Evolutionary conservation across 2,797 vertebrate species (phyloP).

Genomic region (Linurgus olivaceus): DNA sequence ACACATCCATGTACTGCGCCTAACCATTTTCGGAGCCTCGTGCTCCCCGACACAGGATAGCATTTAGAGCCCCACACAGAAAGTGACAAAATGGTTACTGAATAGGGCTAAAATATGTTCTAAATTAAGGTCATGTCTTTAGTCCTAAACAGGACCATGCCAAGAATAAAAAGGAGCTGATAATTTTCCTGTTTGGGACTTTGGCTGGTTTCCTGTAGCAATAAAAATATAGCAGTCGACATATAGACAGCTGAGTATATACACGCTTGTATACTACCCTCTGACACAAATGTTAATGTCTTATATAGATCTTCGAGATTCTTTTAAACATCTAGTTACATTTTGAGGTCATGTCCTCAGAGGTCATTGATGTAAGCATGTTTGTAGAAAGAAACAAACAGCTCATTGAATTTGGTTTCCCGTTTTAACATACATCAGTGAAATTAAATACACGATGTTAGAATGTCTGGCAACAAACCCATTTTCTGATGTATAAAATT

Average conservation of each 20-base stretch:
- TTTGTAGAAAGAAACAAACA: constrained; percentile 68
- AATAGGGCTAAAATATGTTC: constrained; percentile 47
- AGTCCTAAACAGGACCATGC: constrained; percentile 32
- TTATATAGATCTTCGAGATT: constrained; percentile 65
- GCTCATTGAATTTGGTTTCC: constrained; percentile 65
- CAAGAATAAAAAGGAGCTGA: background rate
- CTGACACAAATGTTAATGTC: constrained; percentile 70
- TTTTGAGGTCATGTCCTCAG: constrained; percentile 69
- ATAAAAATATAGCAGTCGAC: constrained; percentile 61
- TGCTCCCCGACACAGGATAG: background rate
- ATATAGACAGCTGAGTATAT: constrained; percentile 67
- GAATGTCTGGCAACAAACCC: constrained; percentile 58
- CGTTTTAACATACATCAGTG: constrained; percentile 64
- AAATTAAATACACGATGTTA: constrained; percentile 53
- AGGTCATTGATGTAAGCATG: constrained; percentile 65
- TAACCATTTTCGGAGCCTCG: background rate
- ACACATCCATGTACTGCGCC: constrained; percentile 17
- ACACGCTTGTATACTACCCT: constrained; percentile 42
- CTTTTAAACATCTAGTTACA: constrained; percentile 66
- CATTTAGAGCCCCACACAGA: background rate
- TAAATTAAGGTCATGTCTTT: constrained; percentile 36
- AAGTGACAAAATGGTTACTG: constrained; percentile 50
- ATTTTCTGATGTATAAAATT: constrained; percentile 56
- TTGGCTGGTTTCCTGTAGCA: constrained; percentile 69
- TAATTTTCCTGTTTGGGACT: constrained; percentile 70